Conservation (phyloP, 2,797 vertebrate species). For the Orientallactaga sibirica region DNA sequence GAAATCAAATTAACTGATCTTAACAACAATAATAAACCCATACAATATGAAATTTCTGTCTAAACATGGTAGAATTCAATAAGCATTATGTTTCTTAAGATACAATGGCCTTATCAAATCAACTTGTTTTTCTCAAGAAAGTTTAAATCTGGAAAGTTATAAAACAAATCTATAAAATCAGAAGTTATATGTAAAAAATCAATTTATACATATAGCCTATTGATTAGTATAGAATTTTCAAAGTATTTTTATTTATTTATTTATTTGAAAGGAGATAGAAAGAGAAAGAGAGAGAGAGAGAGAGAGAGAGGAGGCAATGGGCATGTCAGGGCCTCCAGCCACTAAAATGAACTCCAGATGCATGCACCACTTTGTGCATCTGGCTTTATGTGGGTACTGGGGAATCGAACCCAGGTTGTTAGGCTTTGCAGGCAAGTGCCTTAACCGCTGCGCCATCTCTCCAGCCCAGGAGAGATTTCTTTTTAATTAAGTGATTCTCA, state of each 20-base stretch:
- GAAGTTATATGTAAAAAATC: background rate
- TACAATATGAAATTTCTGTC: constrained; percentile 59
- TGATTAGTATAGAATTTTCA: background rate
- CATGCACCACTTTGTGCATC: no score
- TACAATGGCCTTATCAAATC: constrained; percentile 34
- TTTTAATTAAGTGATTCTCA: background rate
- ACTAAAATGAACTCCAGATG: no score
- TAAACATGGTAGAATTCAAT: constrained; percentile 47
- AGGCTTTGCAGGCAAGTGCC: no score
- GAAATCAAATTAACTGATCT: constrained; percentile 56
- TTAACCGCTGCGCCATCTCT: no score
- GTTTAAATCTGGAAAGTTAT: constrained; percentile 57
- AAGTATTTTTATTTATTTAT: background rate
- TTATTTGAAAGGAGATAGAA: no score
- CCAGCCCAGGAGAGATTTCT: background rate
- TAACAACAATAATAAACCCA: constrained; percentile 16
- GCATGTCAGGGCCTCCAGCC: no score
- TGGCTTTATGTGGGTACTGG: no score
- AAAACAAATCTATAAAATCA: constrained; percentile 53
- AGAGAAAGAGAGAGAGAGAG: no score
- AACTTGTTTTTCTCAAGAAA: constrained; percentile 59
- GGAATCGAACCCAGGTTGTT: no score
- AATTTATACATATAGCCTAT: constrained; percentile 1
- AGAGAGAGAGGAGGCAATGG: no score
- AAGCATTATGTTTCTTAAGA: constrained; percentile 50